These are phyloP conservation scores for Tinea trinotella DNA, from an alignment of 2,888 invertebrate species.

Conservation along the genomic window DNA sequence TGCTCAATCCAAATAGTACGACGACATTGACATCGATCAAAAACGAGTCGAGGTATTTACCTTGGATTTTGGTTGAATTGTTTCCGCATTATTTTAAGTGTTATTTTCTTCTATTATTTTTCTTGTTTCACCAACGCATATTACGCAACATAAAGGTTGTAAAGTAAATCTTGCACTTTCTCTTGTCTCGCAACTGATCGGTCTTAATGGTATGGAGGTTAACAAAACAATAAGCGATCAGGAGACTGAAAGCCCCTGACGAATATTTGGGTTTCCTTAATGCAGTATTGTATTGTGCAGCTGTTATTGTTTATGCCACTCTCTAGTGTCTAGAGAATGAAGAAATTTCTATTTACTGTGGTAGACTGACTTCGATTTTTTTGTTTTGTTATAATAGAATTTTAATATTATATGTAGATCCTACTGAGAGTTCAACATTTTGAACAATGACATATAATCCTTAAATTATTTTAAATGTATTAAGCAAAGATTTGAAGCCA, in stretches of 20 bases:
- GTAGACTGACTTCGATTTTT: too few species aligned
- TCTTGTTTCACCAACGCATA: slow-evolving; percentile 40
- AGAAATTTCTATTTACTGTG: too few species aligned
- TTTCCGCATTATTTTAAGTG: slow-evolving; percentile 9
- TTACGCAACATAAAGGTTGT: slow-evolving; percentile 50
- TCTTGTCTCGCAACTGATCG: slow-evolving; percentile 54
- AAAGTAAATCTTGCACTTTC: slow-evolving; percentile 40
- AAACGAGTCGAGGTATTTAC: not conserved
- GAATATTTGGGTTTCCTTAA: not conserved
- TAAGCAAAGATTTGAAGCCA: too few species aligned
- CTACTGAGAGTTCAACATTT: too few species aligned
- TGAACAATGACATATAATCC: too few species aligned
- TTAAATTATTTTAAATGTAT: too few species aligned
- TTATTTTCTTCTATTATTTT: slow-evolving; percentile 34
- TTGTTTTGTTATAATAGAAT: too few species aligned
- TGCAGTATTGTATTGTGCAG: not conserved
- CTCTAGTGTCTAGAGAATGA: too few species aligned
- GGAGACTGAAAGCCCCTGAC: slow-evolving; percentile 1
- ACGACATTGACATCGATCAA: slow-evolving; percentile 8
- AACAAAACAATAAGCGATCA: slow-evolving; percentile 46
- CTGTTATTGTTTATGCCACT: not conserved
- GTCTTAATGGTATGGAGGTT: slow-evolving; percentile 56
- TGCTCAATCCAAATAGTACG: not conserved
- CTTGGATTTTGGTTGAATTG: not conserved
- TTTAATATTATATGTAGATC: too few species aligned